Evolutionary conservation across 1,140 invertebrate genomes (phyloP).

Genomic region (Tetragonula clypearis): DNA sequence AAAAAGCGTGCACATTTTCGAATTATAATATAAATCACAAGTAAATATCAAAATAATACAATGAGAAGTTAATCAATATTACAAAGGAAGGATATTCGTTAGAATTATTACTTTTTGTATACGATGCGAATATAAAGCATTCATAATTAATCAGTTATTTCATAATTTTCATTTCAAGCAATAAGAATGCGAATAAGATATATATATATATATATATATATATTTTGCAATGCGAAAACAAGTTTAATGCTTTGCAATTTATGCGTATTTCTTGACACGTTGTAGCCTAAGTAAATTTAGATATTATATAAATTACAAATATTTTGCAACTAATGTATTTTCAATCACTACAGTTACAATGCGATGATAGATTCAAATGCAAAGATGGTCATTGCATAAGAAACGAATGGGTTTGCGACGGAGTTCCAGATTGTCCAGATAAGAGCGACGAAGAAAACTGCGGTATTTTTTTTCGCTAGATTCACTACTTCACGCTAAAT

Average conservation of each 20-base stretch:
- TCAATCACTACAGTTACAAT: slow-evolving; percentile 56
- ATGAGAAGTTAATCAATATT: background rate
- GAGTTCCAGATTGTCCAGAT: slow-evolving; percentile 85
- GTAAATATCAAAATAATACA: background rate
- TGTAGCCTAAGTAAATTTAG: background rate
- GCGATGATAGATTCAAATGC: slow-evolving; percentile 81
- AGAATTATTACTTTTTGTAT: background rate
- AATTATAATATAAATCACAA: background rate
- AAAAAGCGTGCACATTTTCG: background rate
- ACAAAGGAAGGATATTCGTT: background rate
- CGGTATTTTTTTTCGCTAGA: slow-evolving; percentile 74
- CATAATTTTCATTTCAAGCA: background rate
- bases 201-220: background rate
- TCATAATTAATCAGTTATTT: background rate
- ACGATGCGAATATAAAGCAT: background rate
- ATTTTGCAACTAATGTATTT: background rate
- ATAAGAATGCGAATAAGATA: background rate
- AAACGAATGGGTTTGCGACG: slow-evolving; percentile 85
- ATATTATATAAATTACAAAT: background rate
- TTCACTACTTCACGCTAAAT: background rate
- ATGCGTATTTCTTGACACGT: background rate
- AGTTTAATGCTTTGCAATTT: too few species aligned
- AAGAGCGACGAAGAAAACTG: slow-evolving; percentile 86
- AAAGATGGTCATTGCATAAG: slow-evolving; percentile 84
- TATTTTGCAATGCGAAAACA: too few species aligned